A percentile compares a stretch with the other conserved stretches of the same genome.
These are phyloP conservation scores for Hofmannophila pseudospretella DNA, from an alignment of 2,888 invertebrate species.

Conservation along the genomic window DNA sequence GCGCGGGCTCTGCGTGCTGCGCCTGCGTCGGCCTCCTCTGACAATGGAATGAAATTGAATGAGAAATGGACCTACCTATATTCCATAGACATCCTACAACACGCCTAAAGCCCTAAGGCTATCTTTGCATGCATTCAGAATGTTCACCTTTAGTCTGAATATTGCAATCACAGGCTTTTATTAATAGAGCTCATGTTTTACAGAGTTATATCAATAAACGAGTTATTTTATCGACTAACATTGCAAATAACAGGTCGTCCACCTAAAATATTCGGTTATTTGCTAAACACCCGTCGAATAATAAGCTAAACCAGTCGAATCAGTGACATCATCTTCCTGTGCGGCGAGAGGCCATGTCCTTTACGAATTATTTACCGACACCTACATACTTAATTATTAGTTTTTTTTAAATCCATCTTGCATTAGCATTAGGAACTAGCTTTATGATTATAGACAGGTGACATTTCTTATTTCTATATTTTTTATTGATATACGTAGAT, in stretches of 20 bases:
- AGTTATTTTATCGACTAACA: slow-evolving; percentile 22
- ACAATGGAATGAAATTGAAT: slow-evolving; percentile 39
- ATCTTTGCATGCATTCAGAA: slow-evolving; percentile 11
- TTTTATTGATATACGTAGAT: too few relatives aligned
- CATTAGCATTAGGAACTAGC: not conserved
- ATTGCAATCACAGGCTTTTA: not conserved
- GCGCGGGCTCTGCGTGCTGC: slow-evolving; percentile 1
- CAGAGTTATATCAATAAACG: slow-evolving; percentile 7
- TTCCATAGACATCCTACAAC: slow-evolving; percentile 2
- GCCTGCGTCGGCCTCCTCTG: slow-evolving; percentile 13
- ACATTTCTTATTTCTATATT: too few relatives aligned
- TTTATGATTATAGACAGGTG: not conserved
- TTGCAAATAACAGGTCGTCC: slow-evolving; percentile 31
- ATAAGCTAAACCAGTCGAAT: slow-evolving; percentile 67
- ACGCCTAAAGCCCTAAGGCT: slow-evolving; percentile 11
- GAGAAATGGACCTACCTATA: slow-evolving; percentile 25
- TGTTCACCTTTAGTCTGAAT: too few relatives aligned
- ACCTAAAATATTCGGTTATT: slow-evolving; percentile 46
- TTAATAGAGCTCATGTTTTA: not conserved
- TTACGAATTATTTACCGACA: slow-evolving; percentile 23
- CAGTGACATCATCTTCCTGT: slow-evolving; percentile 74
- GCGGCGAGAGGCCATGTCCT: slow-evolving; percentile 59
- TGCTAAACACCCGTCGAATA: slow-evolving; percentile 58
- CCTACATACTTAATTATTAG: slow-evolving; percentile 9
- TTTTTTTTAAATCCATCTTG: not conserved